Conservation (phyloP, 2,113 vertebrate genomes). For the Pyxicephalus adspersus region DNA sequence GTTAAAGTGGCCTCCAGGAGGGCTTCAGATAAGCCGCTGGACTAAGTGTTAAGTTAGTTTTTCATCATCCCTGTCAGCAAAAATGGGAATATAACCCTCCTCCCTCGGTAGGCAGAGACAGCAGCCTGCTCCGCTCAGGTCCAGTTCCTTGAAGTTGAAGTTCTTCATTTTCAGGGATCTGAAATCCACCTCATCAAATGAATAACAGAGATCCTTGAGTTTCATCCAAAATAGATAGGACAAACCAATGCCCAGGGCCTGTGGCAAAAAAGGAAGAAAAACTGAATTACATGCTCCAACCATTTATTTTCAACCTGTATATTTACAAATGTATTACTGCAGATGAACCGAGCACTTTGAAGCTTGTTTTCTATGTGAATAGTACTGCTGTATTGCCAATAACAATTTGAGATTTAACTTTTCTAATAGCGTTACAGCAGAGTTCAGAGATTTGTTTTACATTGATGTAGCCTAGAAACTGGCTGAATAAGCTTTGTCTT, state of each 20-base stretch:
- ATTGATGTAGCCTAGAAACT: too few relatives aligned
- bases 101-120: conserved; percentile 86
- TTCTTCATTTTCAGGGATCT: conserved; percentile 65
- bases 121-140: conserved; percentile 83
- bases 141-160: conserved; percentile 72
- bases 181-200: conserved; percentile 79
- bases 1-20: neutral
- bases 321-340: too few relatives aligned
- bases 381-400: too few relatives aligned
- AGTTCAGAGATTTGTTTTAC: too few relatives aligned
- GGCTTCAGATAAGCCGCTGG: neutral
- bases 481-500: too few relatives aligned
- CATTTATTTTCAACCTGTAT: too few relatives aligned
- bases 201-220: conserved; percentile 77
- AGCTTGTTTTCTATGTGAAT: too few relatives aligned
- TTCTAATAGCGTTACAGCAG: neutral
- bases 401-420: neutral
- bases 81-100: conserved; percentile 81
- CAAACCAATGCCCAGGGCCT: conserved; percentile 81
- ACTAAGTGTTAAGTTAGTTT: neutral
- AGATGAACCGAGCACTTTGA: too few relatives aligned
- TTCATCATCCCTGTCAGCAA: conserved; percentile 48
- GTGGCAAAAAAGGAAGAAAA: neutral
- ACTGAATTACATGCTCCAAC: neutral
- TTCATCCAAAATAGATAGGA: conserved; percentile 85